Evolutionary conservation across 2,888 invertebrate genomes (phyloP).

Genomic region (Hetaerina titia): DNA sequence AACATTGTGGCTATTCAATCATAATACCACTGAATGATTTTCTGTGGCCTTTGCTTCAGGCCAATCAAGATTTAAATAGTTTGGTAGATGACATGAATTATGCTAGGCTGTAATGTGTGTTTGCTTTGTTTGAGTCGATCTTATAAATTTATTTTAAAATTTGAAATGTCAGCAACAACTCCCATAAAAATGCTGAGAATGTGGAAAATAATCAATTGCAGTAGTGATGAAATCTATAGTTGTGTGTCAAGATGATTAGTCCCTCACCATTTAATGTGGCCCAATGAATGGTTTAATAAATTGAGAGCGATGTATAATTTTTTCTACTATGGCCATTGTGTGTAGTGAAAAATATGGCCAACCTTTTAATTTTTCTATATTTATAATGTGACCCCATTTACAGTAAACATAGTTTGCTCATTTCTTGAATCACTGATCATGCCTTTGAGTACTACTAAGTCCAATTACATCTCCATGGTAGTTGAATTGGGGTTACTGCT

Average conservation of each 20-base stretch:
- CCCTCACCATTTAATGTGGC: conserved; percentile 2
- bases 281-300: not conserved
- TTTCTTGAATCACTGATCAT: conserved; percentile 35
- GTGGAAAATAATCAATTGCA: not conserved
- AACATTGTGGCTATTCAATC: conserved; percentile 20
- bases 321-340: conserved; percentile 13
- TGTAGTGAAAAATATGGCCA: not conserved
- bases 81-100: not conserved
- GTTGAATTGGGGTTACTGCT: conserved; percentile 1
- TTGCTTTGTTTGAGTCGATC: conserved; percentile 5
- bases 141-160: conserved; percentile 33
- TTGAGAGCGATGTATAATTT: conserved; percentile 34
- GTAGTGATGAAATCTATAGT: conserved; percentile 1
- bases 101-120: conserved; percentile 32
- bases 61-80: conserved; percentile 30
- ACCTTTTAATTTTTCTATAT: not conserved
- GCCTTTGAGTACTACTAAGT: not conserved
- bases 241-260: not conserved
- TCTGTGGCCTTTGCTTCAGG: not conserved
- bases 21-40: conserved; percentile 13
- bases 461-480: not conserved
- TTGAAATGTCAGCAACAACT: not conserved
- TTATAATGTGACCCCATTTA: not conserved
- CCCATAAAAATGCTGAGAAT: conserved; percentile 1
- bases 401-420: not conserved